phyloP scores from a whole-genome alignment of 2,888 invertebrate species.

The Xanthorhoe designata region DNA sequence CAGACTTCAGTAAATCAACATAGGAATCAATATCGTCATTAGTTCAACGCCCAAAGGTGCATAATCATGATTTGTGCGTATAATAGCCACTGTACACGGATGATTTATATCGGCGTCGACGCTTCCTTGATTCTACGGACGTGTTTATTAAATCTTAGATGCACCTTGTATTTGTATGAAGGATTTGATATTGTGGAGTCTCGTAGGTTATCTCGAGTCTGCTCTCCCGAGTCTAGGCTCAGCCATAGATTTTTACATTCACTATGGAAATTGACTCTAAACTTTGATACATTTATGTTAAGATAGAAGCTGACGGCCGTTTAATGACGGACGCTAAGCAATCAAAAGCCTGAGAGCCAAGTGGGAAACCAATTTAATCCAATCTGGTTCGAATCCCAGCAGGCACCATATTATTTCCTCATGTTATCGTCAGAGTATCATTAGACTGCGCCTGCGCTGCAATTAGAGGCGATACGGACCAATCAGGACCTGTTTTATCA shows the following conservation, averaged over 20 bases:
- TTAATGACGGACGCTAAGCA: background rate
- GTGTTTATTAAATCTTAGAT: constrained; percentile 27
- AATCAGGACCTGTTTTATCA: constrained; percentile 66
- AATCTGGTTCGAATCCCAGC: constrained; percentile 30
- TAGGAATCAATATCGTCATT: constrained; percentile 34
- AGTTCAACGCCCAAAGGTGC: constrained; percentile 61
- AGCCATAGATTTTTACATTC: no score
- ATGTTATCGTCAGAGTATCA: constrained; percentile 55
- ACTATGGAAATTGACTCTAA: no score
- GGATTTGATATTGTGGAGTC: no score
- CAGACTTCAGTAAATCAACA: background rate
- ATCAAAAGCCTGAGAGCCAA: background rate
- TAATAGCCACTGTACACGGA: constrained; percentile 46
- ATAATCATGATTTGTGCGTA: constrained; percentile 67
- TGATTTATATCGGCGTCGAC: constrained; percentile 42
- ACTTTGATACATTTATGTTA: no score
- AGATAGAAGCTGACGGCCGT: background rate
- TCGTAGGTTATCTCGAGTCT: no score
- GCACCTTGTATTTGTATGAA: background rate
- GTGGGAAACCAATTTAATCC: constrained; percentile 26
- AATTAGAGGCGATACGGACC: constrained; percentile 64
- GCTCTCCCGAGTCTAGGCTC: no score
- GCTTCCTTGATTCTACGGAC: constrained; percentile 35
- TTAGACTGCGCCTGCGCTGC: constrained; percentile 62
- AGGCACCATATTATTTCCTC: constrained; percentile 60